A percentile compares a stretch with the other conserved stretches of the same genome.
Evolutionary conservation across 2,113 vertebrate species (phyloP).

Genomic region (Syrrhaptes paradoxus): DNA sequence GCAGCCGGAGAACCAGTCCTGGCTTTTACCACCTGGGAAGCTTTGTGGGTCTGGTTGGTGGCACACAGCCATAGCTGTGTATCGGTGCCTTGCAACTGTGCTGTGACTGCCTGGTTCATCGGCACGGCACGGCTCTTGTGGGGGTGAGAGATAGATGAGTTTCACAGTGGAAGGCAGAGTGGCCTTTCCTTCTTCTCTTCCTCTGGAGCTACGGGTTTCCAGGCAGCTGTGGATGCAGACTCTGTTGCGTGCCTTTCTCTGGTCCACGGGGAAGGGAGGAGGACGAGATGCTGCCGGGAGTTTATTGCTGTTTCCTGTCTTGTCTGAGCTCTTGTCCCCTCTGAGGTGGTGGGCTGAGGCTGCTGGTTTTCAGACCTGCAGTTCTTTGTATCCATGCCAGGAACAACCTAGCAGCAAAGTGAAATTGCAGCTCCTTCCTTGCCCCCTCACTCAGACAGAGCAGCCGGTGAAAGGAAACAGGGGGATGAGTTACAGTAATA

Average conservation of each 20-base stretch:
- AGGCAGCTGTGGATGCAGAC: background rate
- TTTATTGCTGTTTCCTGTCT: slow-evolving; percentile 52
- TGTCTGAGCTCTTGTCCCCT: slow-evolving; percentile 49
- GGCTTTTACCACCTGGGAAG: background rate
- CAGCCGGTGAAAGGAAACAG: background rate
- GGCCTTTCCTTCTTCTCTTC: background rate
- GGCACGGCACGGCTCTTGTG: background rate
- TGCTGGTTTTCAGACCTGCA: background rate
- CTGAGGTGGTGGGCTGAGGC: background rate
- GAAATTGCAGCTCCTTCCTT: slow-evolving; percentile 37
- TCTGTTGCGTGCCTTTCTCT: background rate
- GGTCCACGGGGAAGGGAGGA: background rate
- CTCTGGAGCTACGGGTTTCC: background rate
- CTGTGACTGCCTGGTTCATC: background rate
- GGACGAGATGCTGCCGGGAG: background rate
- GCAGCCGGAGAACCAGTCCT: background rate
- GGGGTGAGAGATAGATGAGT: background rate
- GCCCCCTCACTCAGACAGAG: background rate
- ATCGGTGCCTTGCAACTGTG: fast-evolving
- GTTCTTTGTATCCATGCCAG: slow-evolving; percentile 35
- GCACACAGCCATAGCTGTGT: background rate
- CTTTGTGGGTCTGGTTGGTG: background rate
- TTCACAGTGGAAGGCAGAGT: background rate
- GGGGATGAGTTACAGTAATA: slow-evolving; percentile 27
- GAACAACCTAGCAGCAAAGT: slow-evolving; percentile 32